Evolutionary conservation across 2,113 vertebrate genomes (phyloP).

Genomic region (Sitta europaea): DNA sequence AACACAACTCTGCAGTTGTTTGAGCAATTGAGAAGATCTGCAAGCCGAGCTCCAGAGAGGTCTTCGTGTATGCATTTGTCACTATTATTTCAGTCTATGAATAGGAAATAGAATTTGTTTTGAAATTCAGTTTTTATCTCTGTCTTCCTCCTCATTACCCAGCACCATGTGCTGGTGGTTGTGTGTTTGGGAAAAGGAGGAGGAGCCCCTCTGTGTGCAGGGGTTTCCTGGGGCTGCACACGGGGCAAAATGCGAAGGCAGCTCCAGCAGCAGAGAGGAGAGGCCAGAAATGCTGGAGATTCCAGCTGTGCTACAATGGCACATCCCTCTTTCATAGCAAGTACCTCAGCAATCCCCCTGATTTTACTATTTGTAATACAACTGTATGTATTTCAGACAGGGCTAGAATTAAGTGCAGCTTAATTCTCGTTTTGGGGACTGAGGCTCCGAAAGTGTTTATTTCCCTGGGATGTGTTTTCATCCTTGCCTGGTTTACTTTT

Average conservation of each 20-base stretch:
- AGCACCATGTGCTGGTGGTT: neutral
- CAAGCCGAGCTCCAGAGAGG: neutral
- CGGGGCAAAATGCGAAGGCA: neutral
- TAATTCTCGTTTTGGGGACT: neutral
- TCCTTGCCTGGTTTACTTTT: neutral
- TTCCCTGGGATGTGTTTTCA: neutral
- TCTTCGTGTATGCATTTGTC: neutral
- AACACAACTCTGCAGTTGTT: too few relatives aligned
- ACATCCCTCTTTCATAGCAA: neutral
- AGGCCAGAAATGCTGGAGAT: neutral
- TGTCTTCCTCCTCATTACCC: neutral
- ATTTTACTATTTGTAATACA: neutral
- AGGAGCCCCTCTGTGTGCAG: neutral
- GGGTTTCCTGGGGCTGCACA: neutral
- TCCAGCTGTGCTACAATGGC: neutral
- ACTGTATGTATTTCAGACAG: neutral
- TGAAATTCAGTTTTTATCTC: neutral
- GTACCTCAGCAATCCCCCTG: neutral
- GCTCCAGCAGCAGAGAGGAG: neutral
- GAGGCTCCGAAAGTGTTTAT: fast-evolving
- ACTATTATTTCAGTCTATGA: neutral
- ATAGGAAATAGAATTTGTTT: neutral
- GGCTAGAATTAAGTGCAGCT: neutral
- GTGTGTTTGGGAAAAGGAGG: neutral
- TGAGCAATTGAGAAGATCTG: neutral